Percentiles rank a stretch among this genome's conserved stretches.
Evolutionary conservation across 2,888 invertebrate species (phyloP).

Genomic region (Parnassius smintheus): DNA sequence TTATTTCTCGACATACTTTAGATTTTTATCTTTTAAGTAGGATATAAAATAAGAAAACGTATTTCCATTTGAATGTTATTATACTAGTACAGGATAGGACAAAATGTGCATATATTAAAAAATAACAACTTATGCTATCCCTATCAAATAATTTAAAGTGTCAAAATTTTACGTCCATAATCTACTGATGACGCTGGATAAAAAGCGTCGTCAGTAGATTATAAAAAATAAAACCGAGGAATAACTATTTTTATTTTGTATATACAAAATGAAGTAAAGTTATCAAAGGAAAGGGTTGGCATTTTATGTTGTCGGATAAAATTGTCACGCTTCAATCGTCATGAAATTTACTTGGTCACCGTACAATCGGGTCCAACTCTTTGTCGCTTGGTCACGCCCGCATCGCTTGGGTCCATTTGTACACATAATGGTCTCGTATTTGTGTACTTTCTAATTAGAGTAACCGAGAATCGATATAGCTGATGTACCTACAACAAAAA

Average conservation of each 20-base stretch:
- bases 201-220: too few relatives aligned
- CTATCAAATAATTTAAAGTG: too few relatives aligned
- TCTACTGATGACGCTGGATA: too few relatives aligned
- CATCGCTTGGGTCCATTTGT: conserved; percentile 46
- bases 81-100: too few relatives aligned
- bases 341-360: conserved; percentile 69
- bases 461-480: conserved; percentile 47
- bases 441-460: conserved; percentile 71
- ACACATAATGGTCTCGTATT: conserved; percentile 62
- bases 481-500: conserved; percentile 45
- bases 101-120: too few relatives aligned
- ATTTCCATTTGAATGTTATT: too few relatives aligned
- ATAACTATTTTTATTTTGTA: conserved; percentile 46
- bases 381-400: conserved; percentile 68
- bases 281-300: conserved; percentile 57
- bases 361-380: conserved; percentile 52
- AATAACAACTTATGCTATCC: too few relatives aligned
- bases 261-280: conserved; percentile 60
- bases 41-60: too few relatives aligned
- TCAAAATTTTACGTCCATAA: too few relatives aligned
- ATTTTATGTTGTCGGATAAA: conserved; percentile 62
- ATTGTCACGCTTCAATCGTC: conserved; percentile 69
- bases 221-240: too few relatives aligned
- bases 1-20: conserved; percentile 9
- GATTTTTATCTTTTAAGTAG: too few relatives aligned